Base-by-base conservation (phyloP, 2,113 vertebrate genomes). In the Cromileptes altivelis region DNA sequence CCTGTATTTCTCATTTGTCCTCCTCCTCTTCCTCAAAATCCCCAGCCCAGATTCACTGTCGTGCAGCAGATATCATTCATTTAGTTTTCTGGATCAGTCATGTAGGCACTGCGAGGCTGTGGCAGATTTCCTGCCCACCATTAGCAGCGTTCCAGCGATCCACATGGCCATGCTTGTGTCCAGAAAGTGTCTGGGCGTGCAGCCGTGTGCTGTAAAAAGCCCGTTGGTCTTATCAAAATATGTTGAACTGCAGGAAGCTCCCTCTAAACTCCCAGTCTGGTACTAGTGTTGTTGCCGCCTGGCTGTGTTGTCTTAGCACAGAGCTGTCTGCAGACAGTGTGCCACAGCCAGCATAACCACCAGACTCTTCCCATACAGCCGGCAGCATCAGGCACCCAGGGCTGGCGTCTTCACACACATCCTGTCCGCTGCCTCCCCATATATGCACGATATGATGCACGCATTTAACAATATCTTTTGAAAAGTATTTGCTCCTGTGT, bases 241-340 rank as follows among this genome's bases (percentile, higher is more conserved):
- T 73, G 83, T 85, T 82, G 55, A 73, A 49, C 76, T 80, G 50
- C 80, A 83, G 87, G 89, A 91, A 81, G 89, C 52, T 1, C 67
- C 37, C 50, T 75, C 52, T 56, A 53, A 80, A 80, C 58, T 82
- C 70, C 33, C 88, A 76, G 78, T 18, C 60, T 73, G 68, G 79
- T 70, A 25, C 2, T 61, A 57, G 61, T 69, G 75, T 52, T 85
- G 69, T 25, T 75, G 82, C 79, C 49, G 86, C 70, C 85, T 56
- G 74, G 80, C 85, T 86, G 71, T 90, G 90, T 91, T 92, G 80
- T 80, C 23, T 88, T 89, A 86, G 71, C 76, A 57, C 81, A 76
- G 87, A 78, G 60, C 86, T 61, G 82, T 84, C 71, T 88, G 84
- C 81, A 85, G 82, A 82, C 86, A 81, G 78, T 33, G 81, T 56